Evolutionary conservation across 2,888 invertebrate genomes (phyloP), one percentile per base, ranked within the genome.

Genomic region (Dicycla oo): DNA sequence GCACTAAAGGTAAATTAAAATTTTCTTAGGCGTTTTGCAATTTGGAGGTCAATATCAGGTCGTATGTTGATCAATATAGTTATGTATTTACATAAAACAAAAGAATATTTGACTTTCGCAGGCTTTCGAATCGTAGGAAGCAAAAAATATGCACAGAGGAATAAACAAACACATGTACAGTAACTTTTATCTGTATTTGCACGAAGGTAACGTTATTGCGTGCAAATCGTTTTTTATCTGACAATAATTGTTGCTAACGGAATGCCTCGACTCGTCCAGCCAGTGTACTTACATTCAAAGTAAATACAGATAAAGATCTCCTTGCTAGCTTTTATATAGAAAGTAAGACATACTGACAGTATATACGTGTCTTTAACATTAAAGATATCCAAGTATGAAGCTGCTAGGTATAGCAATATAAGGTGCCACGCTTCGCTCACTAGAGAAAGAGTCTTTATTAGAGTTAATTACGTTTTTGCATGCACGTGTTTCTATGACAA

Each of bases 201-300:
- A 3, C 23, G 64, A 69, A 45, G 60, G n/a, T 64, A 64, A 69
- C 51, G 80, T 43, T 62, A 61, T 64, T 64, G 81, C 71, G 81
- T 80, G 79, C 54, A 67, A 75, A 76, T 80, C n/a, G 62, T 76
- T 76, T n/a, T 63, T 76, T 56, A 77, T 76, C 66, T 63, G 30
- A 23, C 51, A 76, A 76, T 67, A 67, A 80, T 72, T 60, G 30
- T 64, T 18, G 47, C 13, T 58, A 76, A 72, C 67, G 72, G 60
- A 63, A 45, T n/a, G 11, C 30, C 40, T 49, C 49, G 69, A 43
- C 51, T 62, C 40, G 69, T 62, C 71, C 49, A 40, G 71, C 71
- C 38, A 51, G 49, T 71, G 54, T 64, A 64, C 81, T 80, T 63
- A 75, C 40, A 66, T 49, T 51, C 49, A 63, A 75, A 75, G 76